phyloP scores from a whole-genome alignment of 1,140 invertebrate genomes.

The Agrypnia vestita region DNA sequence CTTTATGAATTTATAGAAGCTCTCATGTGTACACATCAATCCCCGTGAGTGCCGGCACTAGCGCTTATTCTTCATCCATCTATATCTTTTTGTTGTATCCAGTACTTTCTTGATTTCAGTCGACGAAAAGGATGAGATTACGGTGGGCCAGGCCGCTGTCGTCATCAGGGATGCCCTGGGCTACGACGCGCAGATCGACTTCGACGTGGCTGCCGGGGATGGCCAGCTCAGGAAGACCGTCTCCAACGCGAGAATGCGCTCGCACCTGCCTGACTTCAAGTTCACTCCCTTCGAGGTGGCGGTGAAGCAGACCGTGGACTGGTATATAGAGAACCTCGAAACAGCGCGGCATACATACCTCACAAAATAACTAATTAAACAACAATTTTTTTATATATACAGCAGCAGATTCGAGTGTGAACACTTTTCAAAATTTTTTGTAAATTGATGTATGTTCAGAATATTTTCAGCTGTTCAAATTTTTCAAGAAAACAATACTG shows the following conservation, averaged over 20 bases:
- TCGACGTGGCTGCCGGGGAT: slow-evolving; percentile 92
- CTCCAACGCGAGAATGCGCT: slow-evolving; percentile 91
- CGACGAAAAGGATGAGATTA: slow-evolving; percentile 92
- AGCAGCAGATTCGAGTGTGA: no score
- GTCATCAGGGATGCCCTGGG: slow-evolving; percentile 84
- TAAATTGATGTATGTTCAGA: no score
- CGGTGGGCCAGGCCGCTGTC: slow-evolving; percentile 88
- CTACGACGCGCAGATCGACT: slow-evolving; percentile 78
- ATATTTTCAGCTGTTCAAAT: no score
- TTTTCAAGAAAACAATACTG: no score
- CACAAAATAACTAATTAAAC: no score
- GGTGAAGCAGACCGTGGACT: slow-evolving; percentile 90
- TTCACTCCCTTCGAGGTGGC: slow-evolving; percentile 93
- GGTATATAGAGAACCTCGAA: slow-evolving; percentile 79
- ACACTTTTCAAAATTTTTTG: no score
- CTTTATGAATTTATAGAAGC: no score
- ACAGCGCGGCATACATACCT: slow-evolving; percentile 63
- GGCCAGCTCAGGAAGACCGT: slow-evolving; percentile 99
- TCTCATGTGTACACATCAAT: no score
- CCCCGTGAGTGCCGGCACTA: no score
- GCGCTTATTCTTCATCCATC: no score
- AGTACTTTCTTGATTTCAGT: slow-evolving; percentile 74
- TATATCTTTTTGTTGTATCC: neutral
- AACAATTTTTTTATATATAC: no score
- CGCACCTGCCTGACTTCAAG: slow-evolving; percentile 87